Evolutionary conservation across 2,888 invertebrate species (phyloP), one percentile per base, ranked within the genome.

Genomic region (Prosopocoilus inquinatus): DNA sequence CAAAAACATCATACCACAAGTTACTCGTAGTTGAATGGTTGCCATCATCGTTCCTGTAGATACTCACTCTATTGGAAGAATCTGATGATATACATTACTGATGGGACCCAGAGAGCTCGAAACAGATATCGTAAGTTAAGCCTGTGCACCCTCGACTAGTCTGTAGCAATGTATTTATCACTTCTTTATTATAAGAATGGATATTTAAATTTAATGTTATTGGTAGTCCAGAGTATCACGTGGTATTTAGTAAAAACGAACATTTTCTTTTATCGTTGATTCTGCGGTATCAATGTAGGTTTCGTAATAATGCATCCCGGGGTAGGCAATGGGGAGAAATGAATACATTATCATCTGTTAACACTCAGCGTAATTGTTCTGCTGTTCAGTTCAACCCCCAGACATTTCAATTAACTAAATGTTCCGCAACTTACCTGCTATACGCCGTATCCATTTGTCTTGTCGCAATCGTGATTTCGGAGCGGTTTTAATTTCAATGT

Each of bases 361-460:
- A 78, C 77, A 77, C 76, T 78, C 77, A 73, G 71, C 71, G 73
- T 78, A 77, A 78, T 78, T 78, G 76, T 76, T 71, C 76, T 67
- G 71, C 67, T 72, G 73, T 72, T 73, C 72, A 68, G 69, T 72
- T 70, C 69, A 32, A 41, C 47, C 53, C 53, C 53, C 28, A 74
- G 75, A 76, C 77, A 74, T 78, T 78, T 78, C 78, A 78, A 78
- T 78, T 78, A 78, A 75, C 73, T 77, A 78, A 78, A 78, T 77
- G 78, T 76, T 76, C 75, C 75, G 68, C 73, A 74, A 74, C 75
- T 75, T 75, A 72, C 72, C 70, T 73, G 65, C 71, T 60, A 64
- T 68, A 65, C 66, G 63, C 66, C 66, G 64, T 67, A 64, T 64
- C 71, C 70, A 70, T 72, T 72, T 72, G 71, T 72, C 71, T 70